phyloP scores from a whole-genome alignment of 1,140 invertebrate species.

The Bicyclus anynana region DNA sequence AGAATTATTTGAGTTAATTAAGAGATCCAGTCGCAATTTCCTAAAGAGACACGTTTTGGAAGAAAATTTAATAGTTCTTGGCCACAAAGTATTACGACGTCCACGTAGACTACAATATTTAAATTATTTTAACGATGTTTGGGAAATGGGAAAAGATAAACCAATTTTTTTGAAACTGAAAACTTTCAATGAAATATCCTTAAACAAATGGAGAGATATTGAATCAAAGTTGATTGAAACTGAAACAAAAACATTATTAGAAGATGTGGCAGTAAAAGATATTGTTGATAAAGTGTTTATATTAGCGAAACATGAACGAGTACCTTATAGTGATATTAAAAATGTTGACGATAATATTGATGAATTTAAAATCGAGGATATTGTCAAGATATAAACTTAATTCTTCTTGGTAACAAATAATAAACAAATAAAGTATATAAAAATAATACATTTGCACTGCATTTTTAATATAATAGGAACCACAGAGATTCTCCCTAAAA shows the following conservation, averaged over 20 bases:
- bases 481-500: neutral
- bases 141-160: neutral
- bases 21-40: constrained; percentile 9
- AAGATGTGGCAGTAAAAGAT: neutral
- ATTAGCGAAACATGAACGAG: neutral
- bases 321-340: neutral
- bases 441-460: no score
- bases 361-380: neutral
- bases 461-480: neutral
- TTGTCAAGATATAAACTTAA: no score
- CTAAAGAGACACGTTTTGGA: constrained; percentile 2
- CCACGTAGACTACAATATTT: constrained; percentile 11
- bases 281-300: neutral
- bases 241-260: neutral
- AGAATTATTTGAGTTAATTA: constrained; percentile 15
- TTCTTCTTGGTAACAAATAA: no score
- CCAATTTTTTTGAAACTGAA: neutral
- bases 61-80: neutral
- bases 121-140: constrained; percentile 1
- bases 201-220: neutral
- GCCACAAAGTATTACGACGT: constrained; percentile 10
- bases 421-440: no score
- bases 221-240: neutral
- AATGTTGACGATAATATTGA: neutral
- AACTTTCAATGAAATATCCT: neutral